Conservation (phyloP, 2,888 invertebrate genomes). For the Bombyx huttoni region DNA sequence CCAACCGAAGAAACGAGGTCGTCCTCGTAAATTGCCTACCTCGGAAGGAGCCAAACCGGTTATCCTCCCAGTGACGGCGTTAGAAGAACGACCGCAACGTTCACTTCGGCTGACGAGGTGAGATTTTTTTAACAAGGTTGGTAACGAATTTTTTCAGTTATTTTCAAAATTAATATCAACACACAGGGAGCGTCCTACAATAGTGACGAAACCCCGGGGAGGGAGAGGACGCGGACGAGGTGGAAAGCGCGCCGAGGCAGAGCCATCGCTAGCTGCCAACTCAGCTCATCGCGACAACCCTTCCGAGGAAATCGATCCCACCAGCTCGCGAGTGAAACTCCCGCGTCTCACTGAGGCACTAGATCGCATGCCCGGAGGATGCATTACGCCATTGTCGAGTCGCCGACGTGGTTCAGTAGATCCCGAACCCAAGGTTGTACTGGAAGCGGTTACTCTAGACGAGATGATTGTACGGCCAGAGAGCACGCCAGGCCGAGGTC, state of each 20-base stretch:
- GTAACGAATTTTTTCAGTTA: not conserved
- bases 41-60: constrained; percentile 43
- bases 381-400: constrained; percentile 45
- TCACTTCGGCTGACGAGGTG: constrained; percentile 59
- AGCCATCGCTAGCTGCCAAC: constrained; percentile 6
- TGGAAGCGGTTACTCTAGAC: constrained; percentile 19
- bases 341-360: constrained; percentile 63
- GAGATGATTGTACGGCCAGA: constrained; percentile 36
- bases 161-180: not conserved
- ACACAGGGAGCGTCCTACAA: constrained; percentile 52
- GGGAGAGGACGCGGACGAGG: constrained; percentile 54
- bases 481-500: constrained; percentile 11
- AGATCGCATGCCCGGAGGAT: constrained; percentile 46
- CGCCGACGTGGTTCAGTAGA: constrained; percentile 33
- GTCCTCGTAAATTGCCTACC: constrained; percentile 56
- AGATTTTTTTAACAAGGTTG: constrained; percentile 1
- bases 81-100: constrained; percentile 61
- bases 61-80: constrained; percentile 43
- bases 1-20: constrained; percentile 59
- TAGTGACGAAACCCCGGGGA: constrained; percentile 44
- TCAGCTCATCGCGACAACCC: constrained; percentile 6
- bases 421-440: constrained; percentile 25
- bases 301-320: constrained; percentile 38
- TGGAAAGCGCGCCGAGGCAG: constrained; percentile 13
- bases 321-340: constrained; percentile 55